These are phyloP conservation scores for Melipona beecheii DNA, from an alignment of 2,888 invertebrate genomes.

Conservation along the genomic window DNA sequence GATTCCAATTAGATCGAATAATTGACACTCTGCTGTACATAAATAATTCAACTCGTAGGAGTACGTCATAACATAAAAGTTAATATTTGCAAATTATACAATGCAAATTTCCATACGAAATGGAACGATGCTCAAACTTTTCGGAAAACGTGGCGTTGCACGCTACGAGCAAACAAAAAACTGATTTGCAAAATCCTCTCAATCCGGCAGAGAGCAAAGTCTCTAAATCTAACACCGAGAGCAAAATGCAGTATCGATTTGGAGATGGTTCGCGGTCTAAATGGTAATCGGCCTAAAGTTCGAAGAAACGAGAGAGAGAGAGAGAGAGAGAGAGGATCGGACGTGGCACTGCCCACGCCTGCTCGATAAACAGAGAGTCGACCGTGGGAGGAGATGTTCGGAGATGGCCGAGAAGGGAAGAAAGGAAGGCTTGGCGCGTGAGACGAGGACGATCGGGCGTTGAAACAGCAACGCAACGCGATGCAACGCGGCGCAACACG, in stretches of 20 bases:
- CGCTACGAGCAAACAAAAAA: no score
- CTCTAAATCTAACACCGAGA: no score
- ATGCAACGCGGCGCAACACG: not conserved
- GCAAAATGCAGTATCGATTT: not conserved
- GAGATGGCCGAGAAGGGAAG: constrained; percentile 31
- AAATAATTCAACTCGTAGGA: no score
- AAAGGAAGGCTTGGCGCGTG: constrained; percentile 38
- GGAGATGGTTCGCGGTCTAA: not conserved
- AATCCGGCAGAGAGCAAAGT: no score
- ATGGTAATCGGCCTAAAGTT: not conserved
- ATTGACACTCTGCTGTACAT: no score
- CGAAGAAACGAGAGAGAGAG: not conserved
- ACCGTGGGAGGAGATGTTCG: constrained; percentile 64
- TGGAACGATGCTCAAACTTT: no score
- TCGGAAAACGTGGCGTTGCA: no score
- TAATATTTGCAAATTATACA: no score
- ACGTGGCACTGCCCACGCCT: constrained; percentile 63
- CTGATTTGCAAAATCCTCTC: no score
- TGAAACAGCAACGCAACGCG: not conserved
- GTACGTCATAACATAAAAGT: no score
- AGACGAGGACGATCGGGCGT: constrained; percentile 36
- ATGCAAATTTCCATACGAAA: no score
- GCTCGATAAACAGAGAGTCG: constrained; percentile 64
- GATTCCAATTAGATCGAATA: no score
- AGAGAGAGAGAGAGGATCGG: not conserved